Percentiles rank a stretch among this genome's conserved stretches.
Evolutionary conservation across 2,888 invertebrate species (phyloP).

Genomic region (Portevinia maculata): DNA sequence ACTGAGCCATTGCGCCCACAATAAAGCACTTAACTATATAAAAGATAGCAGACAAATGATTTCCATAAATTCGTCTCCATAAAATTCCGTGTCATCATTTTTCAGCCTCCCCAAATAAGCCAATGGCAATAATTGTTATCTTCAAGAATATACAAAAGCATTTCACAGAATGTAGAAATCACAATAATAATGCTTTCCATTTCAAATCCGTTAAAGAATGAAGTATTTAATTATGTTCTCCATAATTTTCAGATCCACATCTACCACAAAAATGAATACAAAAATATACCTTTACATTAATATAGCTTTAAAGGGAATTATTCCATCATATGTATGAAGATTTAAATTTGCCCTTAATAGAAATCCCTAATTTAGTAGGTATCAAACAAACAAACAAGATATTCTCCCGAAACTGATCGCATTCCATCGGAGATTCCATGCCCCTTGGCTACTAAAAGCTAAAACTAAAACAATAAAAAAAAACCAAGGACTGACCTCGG

Average conservation of each 20-base stretch:
- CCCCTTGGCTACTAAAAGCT: conserved; percentile 45
- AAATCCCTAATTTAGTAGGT: no score
- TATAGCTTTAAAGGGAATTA: conserved; percentile 32
- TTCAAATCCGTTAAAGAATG: not conserved
- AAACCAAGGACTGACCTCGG: conserved; percentile 42
- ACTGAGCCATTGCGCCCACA: no score
- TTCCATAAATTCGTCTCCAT: no score
- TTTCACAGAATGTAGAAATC: no score
- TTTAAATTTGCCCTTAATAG: no score
- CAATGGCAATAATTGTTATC: no score
- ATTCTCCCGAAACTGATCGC: conserved; percentile 64
- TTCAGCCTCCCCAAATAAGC: no score
- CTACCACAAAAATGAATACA: conserved; percentile 3
- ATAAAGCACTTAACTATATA: no score
- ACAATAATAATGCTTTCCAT: not conserved
- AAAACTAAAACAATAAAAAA: conserved; percentile 33
- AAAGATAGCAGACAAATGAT: no score
- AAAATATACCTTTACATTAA: conserved; percentile 7
- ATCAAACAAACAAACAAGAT: conserved; percentile 41
- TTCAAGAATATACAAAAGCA: no score
- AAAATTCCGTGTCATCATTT: no score
- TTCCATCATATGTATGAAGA: conserved; percentile 34
- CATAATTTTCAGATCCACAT: not conserved
- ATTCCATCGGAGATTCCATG: conserved; percentile 69
- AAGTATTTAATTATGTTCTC: not conserved